These are phyloP conservation scores for Drosophila azteca DNA, from an alignment of 1,140 invertebrate species.

Conservation along the genomic window DNA sequence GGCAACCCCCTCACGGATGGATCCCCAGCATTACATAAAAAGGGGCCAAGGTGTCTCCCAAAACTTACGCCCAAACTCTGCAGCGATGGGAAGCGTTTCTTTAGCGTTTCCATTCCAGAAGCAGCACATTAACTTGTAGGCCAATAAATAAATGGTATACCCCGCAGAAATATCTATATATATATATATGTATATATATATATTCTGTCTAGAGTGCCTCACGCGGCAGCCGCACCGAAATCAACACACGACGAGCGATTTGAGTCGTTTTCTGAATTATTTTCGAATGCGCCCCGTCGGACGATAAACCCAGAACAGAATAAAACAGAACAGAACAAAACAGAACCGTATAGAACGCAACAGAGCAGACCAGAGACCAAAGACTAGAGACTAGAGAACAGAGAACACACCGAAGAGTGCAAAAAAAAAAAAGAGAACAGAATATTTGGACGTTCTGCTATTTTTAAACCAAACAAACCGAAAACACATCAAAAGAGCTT, in stretches of 20 bases:
- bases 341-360: neutral
- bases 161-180: conserved; percentile 26
- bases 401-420: conserved; percentile 37
- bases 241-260: conserved; percentile 67
- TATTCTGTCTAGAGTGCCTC: conserved; percentile 35
- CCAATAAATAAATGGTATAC: conserved; percentile 35
- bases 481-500: conserved; percentile 60
- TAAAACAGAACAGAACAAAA: conserved; percentile 32
- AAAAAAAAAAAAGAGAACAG: conserved; percentile 36
- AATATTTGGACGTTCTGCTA: conserved; percentile 49
- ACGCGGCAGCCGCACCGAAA: conserved; percentile 56
- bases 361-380: conserved; percentile 29
- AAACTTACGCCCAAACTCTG: conserved; percentile 83
- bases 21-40: conserved; percentile 59
- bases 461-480: conserved; percentile 65
- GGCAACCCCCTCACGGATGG: conserved; percentile 10
- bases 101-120: conserved; percentile 73
- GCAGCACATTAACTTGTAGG: conserved; percentile 31
- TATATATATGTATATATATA: conserved; percentile 49
- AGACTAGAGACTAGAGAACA: conserved; percentile 11
- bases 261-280: conserved; percentile 78
- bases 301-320: conserved; percentile 26
- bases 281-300: conserved; percentile 57
- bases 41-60: conserved; percentile 20
- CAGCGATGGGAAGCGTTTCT: conserved; percentile 83